phyloP scores from a whole-genome alignment of 2,113 vertebrate genomes.

The Lepus americanus region DNA sequence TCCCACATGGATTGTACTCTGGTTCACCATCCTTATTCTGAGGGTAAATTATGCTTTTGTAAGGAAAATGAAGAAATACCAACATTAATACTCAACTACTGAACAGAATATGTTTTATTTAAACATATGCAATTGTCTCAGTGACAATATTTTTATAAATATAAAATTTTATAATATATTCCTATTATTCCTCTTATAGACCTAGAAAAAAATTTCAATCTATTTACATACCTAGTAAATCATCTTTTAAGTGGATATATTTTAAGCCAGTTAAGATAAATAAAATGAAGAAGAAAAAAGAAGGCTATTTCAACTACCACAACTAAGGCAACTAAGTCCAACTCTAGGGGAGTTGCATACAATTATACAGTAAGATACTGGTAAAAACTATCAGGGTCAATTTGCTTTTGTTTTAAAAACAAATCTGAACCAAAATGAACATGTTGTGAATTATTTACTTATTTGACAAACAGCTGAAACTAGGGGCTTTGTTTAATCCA shows the following conservation, averaged over 20 bases:
- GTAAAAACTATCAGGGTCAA: not conserved
- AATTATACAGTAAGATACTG: not conserved
- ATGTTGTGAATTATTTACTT: not conserved
- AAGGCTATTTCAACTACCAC: slow-evolving; percentile 42
- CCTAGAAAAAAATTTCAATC: slow-evolving; percentile 57
- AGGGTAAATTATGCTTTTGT: slow-evolving; percentile 96
- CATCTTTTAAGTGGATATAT: not conserved
- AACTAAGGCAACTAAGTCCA: slow-evolving; percentile 28
- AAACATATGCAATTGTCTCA: slow-evolving; percentile 49
- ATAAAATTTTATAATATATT: no score
- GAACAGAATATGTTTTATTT: not conserved
- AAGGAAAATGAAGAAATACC: slow-evolving; percentile 67
- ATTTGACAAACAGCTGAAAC: slow-evolving; percentile 6
- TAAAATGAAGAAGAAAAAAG: not conserved
- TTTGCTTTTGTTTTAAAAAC: slow-evolving; percentile 36
- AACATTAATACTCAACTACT: slow-evolving; percentile 67
- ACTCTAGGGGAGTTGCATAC: not conserved
- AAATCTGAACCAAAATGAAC: not conserved
- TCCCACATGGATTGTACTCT: slow-evolving; percentile 99
- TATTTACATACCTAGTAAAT: slow-evolving; percentile 17
- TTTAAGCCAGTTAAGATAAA: no score
- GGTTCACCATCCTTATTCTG: slow-evolving; percentile 98
- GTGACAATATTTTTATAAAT: slow-evolving; percentile 53
- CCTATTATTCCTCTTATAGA: slow-evolving; percentile 21
- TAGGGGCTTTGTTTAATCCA: not conserved